phyloP scores from a whole-genome alignment of 30 jellyfish, hydroid and myxozoan species.

The Nemopilema nomurai region DNA sequence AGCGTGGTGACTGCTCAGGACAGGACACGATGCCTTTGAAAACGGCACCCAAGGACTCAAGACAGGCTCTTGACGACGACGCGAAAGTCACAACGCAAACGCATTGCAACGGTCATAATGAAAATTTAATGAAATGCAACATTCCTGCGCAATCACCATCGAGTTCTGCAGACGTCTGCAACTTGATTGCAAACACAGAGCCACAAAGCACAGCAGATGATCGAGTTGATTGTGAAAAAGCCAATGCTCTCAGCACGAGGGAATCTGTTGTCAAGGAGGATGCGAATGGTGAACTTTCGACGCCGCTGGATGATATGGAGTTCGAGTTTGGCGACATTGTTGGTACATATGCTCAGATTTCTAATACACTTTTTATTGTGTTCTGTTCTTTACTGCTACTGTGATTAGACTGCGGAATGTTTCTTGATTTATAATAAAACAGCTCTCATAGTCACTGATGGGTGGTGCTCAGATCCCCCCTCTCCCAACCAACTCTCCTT shows the following conservation, averaged over 20 bases:
- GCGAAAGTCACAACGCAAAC: no score
- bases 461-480: no score
- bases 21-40: not conserved
- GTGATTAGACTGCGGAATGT: no score
- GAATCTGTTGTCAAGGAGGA: not conserved
- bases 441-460: no score
- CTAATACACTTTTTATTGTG: not conserved
- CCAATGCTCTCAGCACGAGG: not conserved
- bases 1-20: not conserved
- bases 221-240: not conserved
- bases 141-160: not conserved
- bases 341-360: not conserved
- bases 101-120: not conserved
- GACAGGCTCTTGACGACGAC: no score
- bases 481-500: no score
- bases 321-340: not conserved
- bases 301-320: not conserved
- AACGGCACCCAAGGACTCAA: no score
- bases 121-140: not conserved
- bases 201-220: not conserved
- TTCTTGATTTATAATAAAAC: no score
- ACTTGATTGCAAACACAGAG: not conserved
- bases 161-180: not conserved
- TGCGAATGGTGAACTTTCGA: not conserved
- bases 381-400: not conserved